Percentiles rank a stretch among this genome's conserved stretches.
Conservation (phyloP, 2,888 invertebrate species). For the Metellina segmentata region DNA sequence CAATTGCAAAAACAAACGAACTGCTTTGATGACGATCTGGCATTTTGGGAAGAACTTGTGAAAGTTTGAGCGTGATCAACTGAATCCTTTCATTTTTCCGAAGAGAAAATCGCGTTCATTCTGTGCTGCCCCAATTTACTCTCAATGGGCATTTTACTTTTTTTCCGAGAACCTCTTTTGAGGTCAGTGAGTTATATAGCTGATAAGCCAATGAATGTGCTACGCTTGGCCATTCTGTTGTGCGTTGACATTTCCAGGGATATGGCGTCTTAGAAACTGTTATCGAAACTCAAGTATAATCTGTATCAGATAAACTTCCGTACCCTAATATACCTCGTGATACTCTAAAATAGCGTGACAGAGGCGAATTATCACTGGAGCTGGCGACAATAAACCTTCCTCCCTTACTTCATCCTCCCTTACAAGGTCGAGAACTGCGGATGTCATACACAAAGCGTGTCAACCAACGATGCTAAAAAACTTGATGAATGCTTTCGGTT, state of each 20-base stretch:
- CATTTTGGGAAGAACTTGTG: background rate
- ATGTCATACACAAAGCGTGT: slow-evolving; percentile 44
- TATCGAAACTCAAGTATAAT: slow-evolving; percentile 40
- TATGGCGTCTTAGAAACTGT: slow-evolving; percentile 49
- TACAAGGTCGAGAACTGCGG: slow-evolving; percentile 43
- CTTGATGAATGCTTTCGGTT: slow-evolving; percentile 34
- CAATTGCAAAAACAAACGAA: background rate
- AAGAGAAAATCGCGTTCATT: background rate
- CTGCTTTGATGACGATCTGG: background rate
- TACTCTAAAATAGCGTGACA: slow-evolving; percentile 45
- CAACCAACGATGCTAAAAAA: slow-evolving; percentile 38
- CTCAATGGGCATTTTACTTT: background rate
- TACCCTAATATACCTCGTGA: slow-evolving; percentile 39
- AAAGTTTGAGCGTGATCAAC: background rate
- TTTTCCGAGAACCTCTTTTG: slow-evolving; percentile 1
- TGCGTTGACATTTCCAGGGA: slow-evolving; percentile 51
- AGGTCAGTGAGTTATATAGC: slow-evolving; percentile 32
- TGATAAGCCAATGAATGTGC: slow-evolving; percentile 47
- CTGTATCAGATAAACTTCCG: slow-evolving; percentile 48
- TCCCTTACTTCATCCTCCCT: background rate
- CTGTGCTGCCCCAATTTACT: background rate
- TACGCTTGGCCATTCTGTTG: background rate
- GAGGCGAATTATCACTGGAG: slow-evolving; percentile 17
- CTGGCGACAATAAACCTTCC: background rate
- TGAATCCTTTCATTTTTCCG: background rate